Percentiles rank a stretch among this genome's conserved stretches.
phyloP scores from a whole-genome alignment of 2,888 invertebrate species.

The Tiphia femorata region DNA sequence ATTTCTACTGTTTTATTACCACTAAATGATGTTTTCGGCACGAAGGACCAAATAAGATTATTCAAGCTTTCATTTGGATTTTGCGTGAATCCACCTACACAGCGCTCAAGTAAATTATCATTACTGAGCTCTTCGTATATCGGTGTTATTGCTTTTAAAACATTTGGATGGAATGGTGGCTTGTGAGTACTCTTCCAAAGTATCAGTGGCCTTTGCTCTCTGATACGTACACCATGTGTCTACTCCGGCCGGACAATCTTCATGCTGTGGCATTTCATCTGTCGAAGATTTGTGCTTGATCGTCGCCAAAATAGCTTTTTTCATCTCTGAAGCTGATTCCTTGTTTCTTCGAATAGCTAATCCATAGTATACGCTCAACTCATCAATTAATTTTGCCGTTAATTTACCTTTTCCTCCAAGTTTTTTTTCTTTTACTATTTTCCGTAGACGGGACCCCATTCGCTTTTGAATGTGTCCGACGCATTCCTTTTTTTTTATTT shows the following conservation, averaged over 20 bases:
- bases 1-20: constrained; percentile 18
- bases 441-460: constrained; percentile 17
- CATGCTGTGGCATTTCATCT: constrained; percentile 34
- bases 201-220: constrained; percentile 15
- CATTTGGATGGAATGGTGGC: constrained; percentile 16
- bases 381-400: constrained; percentile 21
- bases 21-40: constrained; percentile 15
- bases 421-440: constrained; percentile 15
- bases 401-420: constrained; percentile 26
- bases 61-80: constrained; percentile 21
- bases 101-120: constrained; percentile 14
- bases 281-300: constrained; percentile 38
- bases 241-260: constrained; percentile 31
- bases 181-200: constrained; percentile 16
- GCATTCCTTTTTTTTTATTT: constrained; percentile 17
- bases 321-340: constrained; percentile 26
- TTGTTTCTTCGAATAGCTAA: constrained; percentile 43
- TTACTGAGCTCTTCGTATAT: constrained; percentile 25
- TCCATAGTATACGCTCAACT: constrained; percentile 38
- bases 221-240: constrained; percentile 40
- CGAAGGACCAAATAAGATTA: constrained; percentile 15
- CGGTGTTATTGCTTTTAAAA: constrained; percentile 17
- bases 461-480: constrained; percentile 19
- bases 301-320: constrained; percentile 41
- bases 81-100: constrained; percentile 20